phyloP scores from a whole-genome alignment of 92 coral and sea anemone species.

The Heliopora coerulea region DNA sequence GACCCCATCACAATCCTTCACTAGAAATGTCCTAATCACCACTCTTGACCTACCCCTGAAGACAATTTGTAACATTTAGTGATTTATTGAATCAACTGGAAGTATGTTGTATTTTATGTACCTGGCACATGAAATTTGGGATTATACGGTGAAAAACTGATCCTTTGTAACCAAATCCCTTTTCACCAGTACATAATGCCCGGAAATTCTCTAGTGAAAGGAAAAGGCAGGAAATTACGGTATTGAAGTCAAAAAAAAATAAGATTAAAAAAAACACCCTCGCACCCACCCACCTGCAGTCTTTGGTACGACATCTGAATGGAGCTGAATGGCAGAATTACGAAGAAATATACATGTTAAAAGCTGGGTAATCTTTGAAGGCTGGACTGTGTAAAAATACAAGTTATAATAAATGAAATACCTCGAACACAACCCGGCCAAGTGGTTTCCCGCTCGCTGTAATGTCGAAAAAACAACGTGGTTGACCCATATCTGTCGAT shows the following conservation, averaged over 20 bases:
- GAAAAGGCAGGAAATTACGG: too few relatives aligned
- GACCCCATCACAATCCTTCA: too few relatives aligned
- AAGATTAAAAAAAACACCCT: constrained; percentile 17
- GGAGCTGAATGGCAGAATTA: constrained; percentile 57
- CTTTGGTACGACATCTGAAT: constrained; percentile 79
- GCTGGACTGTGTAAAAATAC: neutral
- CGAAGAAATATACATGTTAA: neutral
- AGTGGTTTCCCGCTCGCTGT: constrained; percentile 45
- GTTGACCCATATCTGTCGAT: constrained; percentile 48
- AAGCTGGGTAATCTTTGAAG: neutral
- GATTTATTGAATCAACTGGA: too few relatives aligned
- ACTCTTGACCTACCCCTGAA: too few relatives aligned
- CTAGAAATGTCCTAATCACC: too few relatives aligned
- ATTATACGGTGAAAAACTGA: constrained; percentile 77
- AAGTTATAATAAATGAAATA: constrained; percentile 11
- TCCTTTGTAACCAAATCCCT: constrained; percentile 90
- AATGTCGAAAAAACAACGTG: constrained; percentile 72
- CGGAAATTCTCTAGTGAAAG: constrained; percentile 75
- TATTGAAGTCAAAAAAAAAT: neutral
- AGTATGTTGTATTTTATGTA: constrained; percentile 7
- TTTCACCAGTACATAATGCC: constrained; percentile 91
- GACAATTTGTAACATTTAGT: too few relatives aligned
- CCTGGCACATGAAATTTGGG: constrained; percentile 82
- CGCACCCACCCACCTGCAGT: constrained; percentile 89
- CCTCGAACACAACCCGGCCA: constrained; percentile 91